These are phyloP conservation scores for Electrophaes corylata DNA, from an alignment of 2,888 invertebrate genomes.

Conservation along the genomic window DNA sequence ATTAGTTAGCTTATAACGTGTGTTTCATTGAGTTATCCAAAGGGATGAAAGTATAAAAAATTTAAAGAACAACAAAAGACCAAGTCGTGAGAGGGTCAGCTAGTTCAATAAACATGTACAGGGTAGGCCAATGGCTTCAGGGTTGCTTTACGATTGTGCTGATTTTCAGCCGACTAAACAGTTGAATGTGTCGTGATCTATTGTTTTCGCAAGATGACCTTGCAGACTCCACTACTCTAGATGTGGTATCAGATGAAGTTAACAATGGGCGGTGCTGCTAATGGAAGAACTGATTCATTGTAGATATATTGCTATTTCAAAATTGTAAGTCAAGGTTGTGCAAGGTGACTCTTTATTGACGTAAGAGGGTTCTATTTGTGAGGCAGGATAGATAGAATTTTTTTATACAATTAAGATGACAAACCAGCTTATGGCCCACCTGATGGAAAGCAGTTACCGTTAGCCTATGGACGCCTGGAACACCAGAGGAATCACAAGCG, in stretches of 20 bases:
- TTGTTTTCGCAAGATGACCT: background rate
- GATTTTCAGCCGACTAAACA: background rate
- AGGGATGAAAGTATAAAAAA: no score
- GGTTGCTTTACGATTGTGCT: no score
- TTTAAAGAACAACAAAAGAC: no score
- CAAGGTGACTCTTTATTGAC: background rate
- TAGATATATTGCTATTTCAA: slow-evolving; percentile 7
- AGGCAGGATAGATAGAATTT: background rate
- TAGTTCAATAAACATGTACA: no score
- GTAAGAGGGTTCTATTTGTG: background rate
- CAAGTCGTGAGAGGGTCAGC: no score
- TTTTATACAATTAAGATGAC: background rate
- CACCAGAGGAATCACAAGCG: no score
- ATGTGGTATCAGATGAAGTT: slow-evolving; percentile 6
- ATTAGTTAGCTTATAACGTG: no score
- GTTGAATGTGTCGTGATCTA: background rate
- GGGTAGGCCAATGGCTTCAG: no score
- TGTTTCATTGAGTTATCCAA: no score
- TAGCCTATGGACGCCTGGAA: no score
- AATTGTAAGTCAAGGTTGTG: slow-evolving; percentile 2
- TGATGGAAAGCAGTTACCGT: no score
- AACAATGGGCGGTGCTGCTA: slow-evolving; percentile 6
- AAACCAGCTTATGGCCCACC: no score
- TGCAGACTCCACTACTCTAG: background rate
- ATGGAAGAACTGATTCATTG: background rate